phyloP scores from a whole-genome alignment of 1,140 invertebrate genomes.

The Octopus sinensis region DNA sequence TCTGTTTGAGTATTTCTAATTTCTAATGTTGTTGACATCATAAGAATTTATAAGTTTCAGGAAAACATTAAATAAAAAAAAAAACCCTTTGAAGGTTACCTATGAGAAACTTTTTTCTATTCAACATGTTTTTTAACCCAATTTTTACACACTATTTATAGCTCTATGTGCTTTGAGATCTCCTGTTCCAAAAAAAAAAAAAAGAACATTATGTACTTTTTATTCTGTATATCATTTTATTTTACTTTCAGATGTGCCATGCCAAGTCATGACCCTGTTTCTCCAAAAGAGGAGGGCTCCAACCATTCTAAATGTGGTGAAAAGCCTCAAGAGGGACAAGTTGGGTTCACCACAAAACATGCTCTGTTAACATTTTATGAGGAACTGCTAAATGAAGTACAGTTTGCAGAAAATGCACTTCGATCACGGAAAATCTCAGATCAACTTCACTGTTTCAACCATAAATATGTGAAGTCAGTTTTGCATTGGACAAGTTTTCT shows the following conservation, averaged over 20 bases:
- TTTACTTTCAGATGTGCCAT: background rate
- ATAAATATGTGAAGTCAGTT: constrained; percentile 20
- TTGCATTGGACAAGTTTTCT: constrained; percentile 28
- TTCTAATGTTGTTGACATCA: too few species aligned
- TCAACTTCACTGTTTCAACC: constrained; percentile 19
- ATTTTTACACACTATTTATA: too few species aligned
- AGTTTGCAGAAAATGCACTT: constrained; percentile 14
- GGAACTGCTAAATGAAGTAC: constrained; percentile 18
- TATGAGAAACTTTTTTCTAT: too few species aligned
- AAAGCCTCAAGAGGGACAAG: background rate
- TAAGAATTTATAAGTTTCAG: too few species aligned
- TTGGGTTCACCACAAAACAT: constrained; percentile 20
- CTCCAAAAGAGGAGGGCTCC: constrained; percentile 1
- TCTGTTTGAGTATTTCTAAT: too few species aligned
- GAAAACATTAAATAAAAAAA: too few species aligned
- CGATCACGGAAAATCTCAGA: background rate
- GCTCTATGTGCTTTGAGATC: too few species aligned
- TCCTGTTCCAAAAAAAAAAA: too few species aligned
- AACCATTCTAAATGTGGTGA: background rate
- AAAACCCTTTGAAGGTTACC: too few species aligned
- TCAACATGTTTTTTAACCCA: too few species aligned
- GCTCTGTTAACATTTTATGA: constrained; percentile 21
- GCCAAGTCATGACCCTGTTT: background rate
- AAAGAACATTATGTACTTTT: too few species aligned
- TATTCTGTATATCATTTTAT: background rate